Base-by-base conservation (phyloP, 2,888 invertebrate species). In the Aproaerema taeniolella region DNA sequence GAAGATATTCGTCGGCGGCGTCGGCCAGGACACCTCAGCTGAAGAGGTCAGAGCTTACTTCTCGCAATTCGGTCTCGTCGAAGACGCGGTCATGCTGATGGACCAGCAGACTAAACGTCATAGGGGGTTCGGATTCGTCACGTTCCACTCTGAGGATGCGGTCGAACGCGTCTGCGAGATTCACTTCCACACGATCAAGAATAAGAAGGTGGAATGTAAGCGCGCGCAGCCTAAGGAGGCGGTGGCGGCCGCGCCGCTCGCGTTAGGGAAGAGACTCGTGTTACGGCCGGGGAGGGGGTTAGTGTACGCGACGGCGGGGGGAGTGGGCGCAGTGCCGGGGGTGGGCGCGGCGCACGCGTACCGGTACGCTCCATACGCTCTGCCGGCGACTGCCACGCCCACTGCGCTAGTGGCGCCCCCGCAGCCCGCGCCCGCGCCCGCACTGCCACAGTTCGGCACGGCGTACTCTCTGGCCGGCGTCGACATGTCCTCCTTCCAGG, bases 91-190 rank as follows among this genome's bases (percentile, higher is more conserved):
- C 11, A 95, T 96, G 95, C 88, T 96, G 54, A 96, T 96, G 95
- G 95, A 96, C 72, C 95, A 96, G 80, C 95, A 96, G 79, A 96
- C 96, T 17, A 95, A 95, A 67, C 91, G 96, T 41, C 95, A 96
- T 72, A 90, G 96, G 39, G 96, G 96, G 47, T 96, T 96, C 73
- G 96, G 95, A 25, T 96, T 96, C 79, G 95, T 96, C 44, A 96
- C 95, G 28, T 96, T 96, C 79, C 95, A 95, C 71, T 94, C 93
- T 58, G 95, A 96, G 73, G 95, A 96, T 70, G 94, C 95, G 1
- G 96, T 96, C 11, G 96, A 96, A 71, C 90, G 95, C 50, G 95
- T 96, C n/a, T 95, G 95, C 83, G 95, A 96, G 65, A 95, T 96
- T 34, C 96, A 96, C 77, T 96, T 95, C 76, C 96, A 96, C 77